Evolutionary conservation across 2,113 vertebrate species (phyloP).

Genomic region (Hippopotamus amphibius): DNA sequence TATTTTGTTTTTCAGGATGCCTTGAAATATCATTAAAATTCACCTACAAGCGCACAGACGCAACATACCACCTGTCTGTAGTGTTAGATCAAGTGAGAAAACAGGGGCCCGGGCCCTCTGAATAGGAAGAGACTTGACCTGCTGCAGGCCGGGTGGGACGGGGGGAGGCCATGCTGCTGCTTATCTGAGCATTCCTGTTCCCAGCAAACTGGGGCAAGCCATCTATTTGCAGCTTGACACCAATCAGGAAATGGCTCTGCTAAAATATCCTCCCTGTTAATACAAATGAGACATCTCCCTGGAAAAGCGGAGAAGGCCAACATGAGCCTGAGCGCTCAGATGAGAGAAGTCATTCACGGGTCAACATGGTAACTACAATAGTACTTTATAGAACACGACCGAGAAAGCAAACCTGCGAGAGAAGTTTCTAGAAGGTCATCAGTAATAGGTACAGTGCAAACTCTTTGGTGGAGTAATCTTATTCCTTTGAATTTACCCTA

Average conservation of each 20-base stretch:
- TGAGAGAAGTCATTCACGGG: neutral
- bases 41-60: slow-evolving; percentile 79
- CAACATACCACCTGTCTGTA: slow-evolving; percentile 67
- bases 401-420: neutral
- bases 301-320: neutral
- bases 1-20: slow-evolving; percentile 82
- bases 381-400: neutral
- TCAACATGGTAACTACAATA: neutral
- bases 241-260: slow-evolving; percentile 51
- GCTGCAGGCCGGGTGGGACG: neutral
- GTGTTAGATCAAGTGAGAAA: slow-evolving; percentile 63
- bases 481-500: neutral
- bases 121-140: slow-evolving; percentile 41
- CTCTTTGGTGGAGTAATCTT: neutral
- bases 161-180: neutral
- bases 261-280: slow-evolving; percentile 26
- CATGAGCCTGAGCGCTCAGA: neutral
- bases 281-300: slow-evolving; percentile 22
- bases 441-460: neutral
- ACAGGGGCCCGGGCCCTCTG: neutral
- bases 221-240: slow-evolving; percentile 57
- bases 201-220: neutral
- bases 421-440: neutral
- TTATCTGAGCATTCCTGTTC: slow-evolving; percentile 41
- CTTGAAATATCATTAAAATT: slow-evolving; percentile 89